A percentile compares a stretch with the other conserved stretches of the same genome.
Conservation (phyloP, 2,113 vertebrate genomes). For the Calidris pugnax region DNA sequence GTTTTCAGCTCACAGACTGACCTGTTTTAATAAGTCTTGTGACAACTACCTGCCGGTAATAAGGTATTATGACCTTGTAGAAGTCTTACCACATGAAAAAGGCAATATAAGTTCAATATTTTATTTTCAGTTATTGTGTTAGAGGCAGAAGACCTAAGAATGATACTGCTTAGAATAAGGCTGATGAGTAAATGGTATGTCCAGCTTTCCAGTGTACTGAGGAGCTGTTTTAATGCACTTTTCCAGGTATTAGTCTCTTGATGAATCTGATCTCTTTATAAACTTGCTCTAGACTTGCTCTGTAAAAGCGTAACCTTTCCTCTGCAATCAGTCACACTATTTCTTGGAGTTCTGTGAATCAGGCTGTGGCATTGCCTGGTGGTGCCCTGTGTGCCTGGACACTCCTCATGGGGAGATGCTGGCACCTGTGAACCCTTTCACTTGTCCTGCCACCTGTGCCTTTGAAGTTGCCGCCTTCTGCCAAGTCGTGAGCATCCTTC, state of each 20-base stretch:
- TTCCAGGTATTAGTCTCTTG: not conserved
- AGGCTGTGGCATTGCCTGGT: not conserved
- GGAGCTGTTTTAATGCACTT: not conserved
- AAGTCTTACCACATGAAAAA: not conserved
- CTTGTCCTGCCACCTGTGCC: constrained; percentile 7
- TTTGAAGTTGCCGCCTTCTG: not conserved
- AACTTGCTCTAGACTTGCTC: not conserved
- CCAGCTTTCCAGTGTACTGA: not conserved
- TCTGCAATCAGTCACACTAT: not conserved
- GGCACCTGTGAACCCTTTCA: not conserved
- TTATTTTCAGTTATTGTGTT: not conserved
- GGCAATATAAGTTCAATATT: not conserved
- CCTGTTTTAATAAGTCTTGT: not conserved
- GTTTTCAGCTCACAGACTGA: not conserved
- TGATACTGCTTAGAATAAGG: not conserved
- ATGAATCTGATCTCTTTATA: not conserved
- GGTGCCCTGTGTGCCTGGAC: not conserved
- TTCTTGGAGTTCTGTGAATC: not conserved
- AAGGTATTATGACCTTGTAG: not conserved
- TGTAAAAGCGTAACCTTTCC: not conserved
- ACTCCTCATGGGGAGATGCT: not conserved
- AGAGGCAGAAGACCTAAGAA: not conserved
- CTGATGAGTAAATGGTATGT: not conserved
- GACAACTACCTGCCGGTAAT: not conserved
- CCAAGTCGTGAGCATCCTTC: not conserved